Evolutionary conservation across 2,797 vertebrate species (phyloP), one percentile per base, ranked within the genome.

Genomic region (Gouania willdenowi): DNA sequence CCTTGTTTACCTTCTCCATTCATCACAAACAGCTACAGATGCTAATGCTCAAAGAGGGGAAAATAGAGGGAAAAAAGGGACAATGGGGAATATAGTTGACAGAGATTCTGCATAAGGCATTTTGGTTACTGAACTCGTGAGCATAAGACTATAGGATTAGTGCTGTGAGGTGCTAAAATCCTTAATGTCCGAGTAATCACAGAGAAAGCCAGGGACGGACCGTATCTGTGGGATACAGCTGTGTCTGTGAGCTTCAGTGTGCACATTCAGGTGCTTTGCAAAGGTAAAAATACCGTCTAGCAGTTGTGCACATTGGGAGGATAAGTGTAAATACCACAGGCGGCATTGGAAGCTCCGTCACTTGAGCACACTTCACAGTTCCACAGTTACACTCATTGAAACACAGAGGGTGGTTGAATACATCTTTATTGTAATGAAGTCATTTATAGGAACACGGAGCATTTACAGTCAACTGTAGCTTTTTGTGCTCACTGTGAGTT

Each of bases 91-190:
- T n/a, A n/a, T 18, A 52, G 29, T 43, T n/a, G 26, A 24, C 33
- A 17, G 43, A 59, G 55, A 38, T 26, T 60, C 62, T 35, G 35
- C 67, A 56, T 65, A 54, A 68, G 68, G 72, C 69, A 56, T 54
- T 70, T 81, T 79, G 80, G 69, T 79, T 56, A 33, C 20, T n/a
- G 58, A 37, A 41, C 47, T 67, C 64, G 69, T 42, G 65, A 77
- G 48, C 78, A 79, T 78, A 72, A 66, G 77, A 79, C 77, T 68
- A 62, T 69, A 78, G 81, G 81, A 83, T 82, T 83, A 81, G 71
- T 79, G 61, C 79, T 79, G 75, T 70, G 79, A 77, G 82, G 77
- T 81, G 82, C 71, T 78, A 83, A 82, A 79, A 79, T 71, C 78
- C 52, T 60, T 63, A 64, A 48, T 78, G 78, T 86, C 75, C 83